A percentile compares a stretch with the other conserved stretches of the same genome.
phyloP scores from a whole-genome alignment of 2,113 vertebrate genomes.

The Oriolus oriolus region DNA sequence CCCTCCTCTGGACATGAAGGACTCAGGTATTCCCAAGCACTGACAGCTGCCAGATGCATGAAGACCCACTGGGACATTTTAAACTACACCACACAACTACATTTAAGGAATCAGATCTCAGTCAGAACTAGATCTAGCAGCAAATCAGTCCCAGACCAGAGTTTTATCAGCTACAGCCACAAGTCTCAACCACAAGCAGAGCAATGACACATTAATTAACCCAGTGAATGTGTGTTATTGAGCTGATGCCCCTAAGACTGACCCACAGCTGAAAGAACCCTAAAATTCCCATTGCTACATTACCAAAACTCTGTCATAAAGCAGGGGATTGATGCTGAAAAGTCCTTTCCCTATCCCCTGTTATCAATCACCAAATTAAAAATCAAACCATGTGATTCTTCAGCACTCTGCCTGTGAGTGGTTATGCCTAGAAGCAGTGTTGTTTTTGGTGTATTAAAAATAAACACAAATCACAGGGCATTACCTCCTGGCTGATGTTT shows the following conservation, averaged over 20 bases:
- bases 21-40: background rate
- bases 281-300: background rate
- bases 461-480: background rate
- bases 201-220: background rate
- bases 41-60: background rate
- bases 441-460: background rate
- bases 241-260: background rate
- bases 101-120: background rate
- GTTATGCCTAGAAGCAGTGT: background rate
- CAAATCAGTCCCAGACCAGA: background rate
- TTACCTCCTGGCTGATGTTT: background rate
- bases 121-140: background rate
- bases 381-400: background rate
- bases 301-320: background rate
- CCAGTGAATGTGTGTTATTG: background rate
- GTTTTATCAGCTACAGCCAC: background rate
- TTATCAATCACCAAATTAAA: background rate
- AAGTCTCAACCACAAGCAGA: background rate
- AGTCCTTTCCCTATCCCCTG: background rate
- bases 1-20: background rate
- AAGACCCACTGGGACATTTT: background rate
- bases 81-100: background rate
- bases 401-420: background rate
- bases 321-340: background rate
- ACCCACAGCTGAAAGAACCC: background rate